Evolutionary conservation across 2,113 vertebrate genomes (phyloP), one percentile per base, ranked within the genome.

Genomic region (human): DNA sequence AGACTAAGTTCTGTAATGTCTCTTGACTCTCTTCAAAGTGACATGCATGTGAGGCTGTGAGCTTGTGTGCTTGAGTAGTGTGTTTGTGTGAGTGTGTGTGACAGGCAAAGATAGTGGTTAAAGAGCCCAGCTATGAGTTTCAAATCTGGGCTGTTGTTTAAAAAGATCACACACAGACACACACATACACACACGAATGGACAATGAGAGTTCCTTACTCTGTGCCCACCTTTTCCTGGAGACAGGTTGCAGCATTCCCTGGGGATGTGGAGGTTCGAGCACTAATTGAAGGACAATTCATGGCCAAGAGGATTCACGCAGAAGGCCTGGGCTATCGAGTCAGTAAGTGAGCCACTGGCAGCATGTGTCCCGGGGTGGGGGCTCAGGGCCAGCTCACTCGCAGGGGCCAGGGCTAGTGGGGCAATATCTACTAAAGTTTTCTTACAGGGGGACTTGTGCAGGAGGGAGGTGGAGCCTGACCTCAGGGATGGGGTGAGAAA

Each of bases 231-330:
- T 73, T 90, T 72, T 81, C 12, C 52, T n/a, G 96, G 88, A 82
- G 3, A 11, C 98, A 99, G 99, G 99, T 99, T 88, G 94, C 98
- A 40, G 90, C 70, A 5, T 99, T 99, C 96, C 97, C 89, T 83
- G 92, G 98, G 73, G 98, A 99, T 83, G 98, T 99, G 96, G 99
- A 99, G 98, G 98, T 99, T 59, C 99, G 99, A 85, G 99, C 99
- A 0, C 59, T 99, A 98, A 98, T 99, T 0, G 99, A 99, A 98
- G 99, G 99, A 93, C 99, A 99, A 98, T 99, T 99, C 97, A 98
- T 99, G 99, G 99, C 99, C 96, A 99, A 99, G 97, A 99, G 99
- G 97, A 98, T 99, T 84, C 99, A 99, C 20, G 99, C 99, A 23
- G 99, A 99, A 98, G 98, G 98, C n/a, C 99, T 99, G 95, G 99